A percentile compares a stretch with the other conserved stretches of the same genome.
These are phyloP conservation scores for Portunus trituberculatus DNA, from an alignment of 1,140 invertebrate genomes.

Conservation along the genomic window DNA sequence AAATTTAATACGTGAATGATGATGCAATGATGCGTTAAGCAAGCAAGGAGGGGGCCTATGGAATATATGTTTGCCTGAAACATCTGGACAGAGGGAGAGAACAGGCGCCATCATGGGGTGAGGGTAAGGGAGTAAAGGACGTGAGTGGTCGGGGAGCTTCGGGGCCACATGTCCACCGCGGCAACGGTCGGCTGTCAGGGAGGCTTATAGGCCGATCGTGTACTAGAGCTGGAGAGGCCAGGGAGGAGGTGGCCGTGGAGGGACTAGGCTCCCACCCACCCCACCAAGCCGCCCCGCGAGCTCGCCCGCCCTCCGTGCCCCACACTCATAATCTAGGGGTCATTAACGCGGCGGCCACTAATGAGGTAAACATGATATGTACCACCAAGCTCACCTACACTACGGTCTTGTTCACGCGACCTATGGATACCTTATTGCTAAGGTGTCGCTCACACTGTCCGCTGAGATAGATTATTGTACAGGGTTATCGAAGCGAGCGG, in stretches of 20 bases:
- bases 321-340: slow-evolving; percentile 56
- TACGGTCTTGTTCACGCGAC: slow-evolving; percentile 35
- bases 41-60: slow-evolving; percentile 21
- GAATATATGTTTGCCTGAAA: neutral
- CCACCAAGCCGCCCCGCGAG: neutral
- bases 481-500: slow-evolving; percentile 51
- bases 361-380: slow-evolving; percentile 74
- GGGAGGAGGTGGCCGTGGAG: neutral
- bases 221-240: neutral
- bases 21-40: slow-evolving; percentile 42
- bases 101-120: slow-evolving; percentile 32
- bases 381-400: slow-evolving; percentile 59
- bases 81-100: slow-evolving; percentile 37
- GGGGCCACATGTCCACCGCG: slow-evolving; percentile 32
- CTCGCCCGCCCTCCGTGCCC: neutral
- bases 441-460: slow-evolving; percentile 48
- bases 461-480: slow-evolving; percentile 46
- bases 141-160: neutral
- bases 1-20: slow-evolving; percentile 42
- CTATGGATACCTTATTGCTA: slow-evolving; percentile 25
- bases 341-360: slow-evolving; percentile 69
- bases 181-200: slow-evolving; percentile 24
- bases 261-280: slow-evolving; percentile 35
- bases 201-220: slow-evolving; percentile 45
- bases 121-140: slow-evolving; percentile 18